phyloP scores from a whole-genome alignment of 2,113 vertebrate genomes.

The Tachycineta bicolor region DNA sequence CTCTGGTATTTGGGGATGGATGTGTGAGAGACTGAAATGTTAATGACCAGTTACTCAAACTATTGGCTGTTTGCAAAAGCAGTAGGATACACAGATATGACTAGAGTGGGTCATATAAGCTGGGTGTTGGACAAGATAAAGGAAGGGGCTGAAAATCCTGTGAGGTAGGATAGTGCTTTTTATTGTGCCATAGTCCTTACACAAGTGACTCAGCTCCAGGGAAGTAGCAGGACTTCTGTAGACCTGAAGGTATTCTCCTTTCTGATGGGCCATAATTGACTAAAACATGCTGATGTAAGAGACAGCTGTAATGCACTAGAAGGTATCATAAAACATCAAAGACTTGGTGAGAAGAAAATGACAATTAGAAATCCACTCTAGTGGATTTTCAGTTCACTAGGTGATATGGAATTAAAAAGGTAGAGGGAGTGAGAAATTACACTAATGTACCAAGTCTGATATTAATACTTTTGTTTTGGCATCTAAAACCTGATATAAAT shows the following conservation, averaged over 20 bases:
- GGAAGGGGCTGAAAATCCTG: neutral
- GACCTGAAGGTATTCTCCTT: neutral
- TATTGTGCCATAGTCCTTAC: neutral
- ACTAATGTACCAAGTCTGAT: neutral
- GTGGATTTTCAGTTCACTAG: neutral
- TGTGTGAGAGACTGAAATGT: neutral
- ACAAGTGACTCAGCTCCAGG: neutral
- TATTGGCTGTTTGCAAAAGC: neutral
- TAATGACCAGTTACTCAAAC: neutral
- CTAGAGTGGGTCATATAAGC: neutral
- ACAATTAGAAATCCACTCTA: neutral
- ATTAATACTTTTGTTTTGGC: neutral
- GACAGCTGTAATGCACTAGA: neutral
- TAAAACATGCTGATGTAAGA: neutral
- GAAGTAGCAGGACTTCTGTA: neutral
- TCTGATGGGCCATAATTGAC: neutral
- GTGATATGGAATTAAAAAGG: neutral
- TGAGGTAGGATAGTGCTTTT: neutral
- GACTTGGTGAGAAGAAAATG: neutral
- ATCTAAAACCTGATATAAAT: neutral
- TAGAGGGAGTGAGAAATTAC: neutral
- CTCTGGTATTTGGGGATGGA: neutral
- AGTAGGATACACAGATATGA: neutral
- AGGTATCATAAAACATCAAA: neutral
- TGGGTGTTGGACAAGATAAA: neutral